Conservation (phyloP, 2,888 invertebrate genomes). For the Trissolcus brochymenae region DNA sequence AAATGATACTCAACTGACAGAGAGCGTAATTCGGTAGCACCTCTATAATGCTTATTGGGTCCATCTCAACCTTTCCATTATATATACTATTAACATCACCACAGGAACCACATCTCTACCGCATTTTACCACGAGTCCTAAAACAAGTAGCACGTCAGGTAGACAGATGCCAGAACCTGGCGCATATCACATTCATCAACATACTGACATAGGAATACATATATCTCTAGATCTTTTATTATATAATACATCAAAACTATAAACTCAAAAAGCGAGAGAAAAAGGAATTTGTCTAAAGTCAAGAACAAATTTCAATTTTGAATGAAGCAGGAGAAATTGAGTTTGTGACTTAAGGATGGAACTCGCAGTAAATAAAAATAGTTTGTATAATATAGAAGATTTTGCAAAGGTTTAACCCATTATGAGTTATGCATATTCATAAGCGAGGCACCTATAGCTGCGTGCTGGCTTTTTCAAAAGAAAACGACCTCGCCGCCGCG, state of each 20-base stretch:
- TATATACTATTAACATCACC: slow-evolving; percentile 62
- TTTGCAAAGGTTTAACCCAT: too few relatives aligned
- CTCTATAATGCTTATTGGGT: slow-evolving; percentile 32
- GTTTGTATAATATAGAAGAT: too few relatives aligned
- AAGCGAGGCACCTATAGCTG: not conserved
- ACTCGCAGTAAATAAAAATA: too few relatives aligned
- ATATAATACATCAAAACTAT: too few relatives aligned
- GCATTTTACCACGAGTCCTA: slow-evolving; percentile 39
- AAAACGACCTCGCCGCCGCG: slow-evolving; percentile 13
- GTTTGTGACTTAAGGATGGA: too few relatives aligned
- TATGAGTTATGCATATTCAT: too few relatives aligned
- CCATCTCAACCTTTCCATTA: slow-evolving; percentile 64
- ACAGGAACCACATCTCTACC: slow-evolving; percentile 38
- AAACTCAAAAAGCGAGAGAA: too few relatives aligned
- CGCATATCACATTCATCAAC: slow-evolving; percentile 16
- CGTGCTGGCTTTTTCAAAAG: not conserved
- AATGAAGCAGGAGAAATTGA: too few relatives aligned
- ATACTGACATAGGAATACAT: too few relatives aligned
- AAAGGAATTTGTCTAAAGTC: too few relatives aligned
- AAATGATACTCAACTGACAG: slow-evolving; percentile 3
- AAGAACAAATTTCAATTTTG: too few relatives aligned
- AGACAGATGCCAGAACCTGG: slow-evolving; percentile 32
- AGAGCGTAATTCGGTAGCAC: slow-evolving; percentile 67
- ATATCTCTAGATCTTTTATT: too few relatives aligned
- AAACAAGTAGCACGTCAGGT: slow-evolving; percentile 31